phyloP scores from a whole-genome alignment of 1,140 invertebrate genomes.

The Temnothorax longispinosus region DNA sequence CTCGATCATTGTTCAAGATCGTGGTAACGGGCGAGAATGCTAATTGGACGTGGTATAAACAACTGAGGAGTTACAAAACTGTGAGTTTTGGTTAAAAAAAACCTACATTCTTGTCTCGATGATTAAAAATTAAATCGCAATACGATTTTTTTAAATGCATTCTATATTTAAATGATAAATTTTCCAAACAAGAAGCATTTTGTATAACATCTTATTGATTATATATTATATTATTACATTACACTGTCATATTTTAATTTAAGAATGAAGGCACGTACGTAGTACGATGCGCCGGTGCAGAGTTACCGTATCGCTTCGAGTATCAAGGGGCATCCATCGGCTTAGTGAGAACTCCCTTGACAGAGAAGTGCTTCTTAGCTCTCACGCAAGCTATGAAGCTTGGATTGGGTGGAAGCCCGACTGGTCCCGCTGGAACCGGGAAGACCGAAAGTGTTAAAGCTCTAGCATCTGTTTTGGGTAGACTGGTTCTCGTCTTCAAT shows the following conservation, averaged over 20 bases:
- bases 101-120: constrained; percentile 76
- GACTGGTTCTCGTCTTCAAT: constrained; percentile 98
- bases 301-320: constrained; percentile 98
- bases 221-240: constrained; percentile 10
- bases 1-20: constrained; percentile 90
- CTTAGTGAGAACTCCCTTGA: constrained; percentile 96
- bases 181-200: background rate
- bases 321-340: constrained; percentile 96
- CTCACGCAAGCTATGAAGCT: constrained; percentile 98
- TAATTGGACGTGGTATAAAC: constrained; percentile 97
- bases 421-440: constrained; percentile 99
- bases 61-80: constrained; percentile 89
- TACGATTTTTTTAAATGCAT: background rate
- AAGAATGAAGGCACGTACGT: constrained; percentile 86
- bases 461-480: constrained; percentile 94
- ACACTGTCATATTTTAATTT: constrained; percentile 6
- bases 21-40: constrained; percentile 75
- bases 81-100: constrained; percentile 69
- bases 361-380: constrained; percentile 98
- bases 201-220: background rate
- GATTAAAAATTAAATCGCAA: background rate
- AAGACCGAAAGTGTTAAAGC: constrained; percentile 99
- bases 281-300: constrained; percentile 93
- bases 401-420: constrained; percentile 99
- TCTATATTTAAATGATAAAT: background rate